Evolutionary conservation across 2,113 vertebrate species (phyloP), one percentile per base, ranked within the genome.

Genomic region (Limnothrissa miodon): DNA sequence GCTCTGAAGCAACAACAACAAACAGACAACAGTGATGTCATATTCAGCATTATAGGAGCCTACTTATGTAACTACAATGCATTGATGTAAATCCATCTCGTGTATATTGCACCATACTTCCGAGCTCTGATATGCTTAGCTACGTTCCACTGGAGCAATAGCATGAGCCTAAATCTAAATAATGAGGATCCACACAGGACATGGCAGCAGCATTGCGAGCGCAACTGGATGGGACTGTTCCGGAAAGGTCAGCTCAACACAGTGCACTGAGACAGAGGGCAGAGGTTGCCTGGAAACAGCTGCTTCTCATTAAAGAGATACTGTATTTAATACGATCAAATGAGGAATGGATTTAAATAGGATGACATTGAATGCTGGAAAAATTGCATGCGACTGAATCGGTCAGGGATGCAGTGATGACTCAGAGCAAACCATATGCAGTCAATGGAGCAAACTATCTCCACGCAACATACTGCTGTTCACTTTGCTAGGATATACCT

Each of bases 1-100:
- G 96, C 92, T 99, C 98, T 99, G 95, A 92, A 94, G 79, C 80
- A 95, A 89, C 86, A 83, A 85, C 59, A 79, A 74, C 42, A 89
- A 93, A 81, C 84, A 94, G 94, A 82, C 53, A 94, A 82, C 53
- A 90, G 86, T 86, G 45, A 51, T 81, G 39, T 85, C 51, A 82
- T 88, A 85, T 87, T 86, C 21, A 87, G 88, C 29, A 33, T 74
- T 89, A 81, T 89, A 87, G 85, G 82, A 83, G 66, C 79, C 86
- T 84, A 4, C 25, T 29, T 29, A 33, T 66, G 15, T 29, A 66
- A 25, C 51, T 62, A 6, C 33, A 66, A 8, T 33, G 10, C 66
- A 74, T 74, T 74, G 13, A 6, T 36, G 66, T 39, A 29, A 15
- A 13, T 13, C 9, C 29, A 29, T 5, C 5, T 1, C 29, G 36